phyloP scores from a whole-genome alignment of 2,888 invertebrate species.

The Chymomyza caudatula region DNA sequence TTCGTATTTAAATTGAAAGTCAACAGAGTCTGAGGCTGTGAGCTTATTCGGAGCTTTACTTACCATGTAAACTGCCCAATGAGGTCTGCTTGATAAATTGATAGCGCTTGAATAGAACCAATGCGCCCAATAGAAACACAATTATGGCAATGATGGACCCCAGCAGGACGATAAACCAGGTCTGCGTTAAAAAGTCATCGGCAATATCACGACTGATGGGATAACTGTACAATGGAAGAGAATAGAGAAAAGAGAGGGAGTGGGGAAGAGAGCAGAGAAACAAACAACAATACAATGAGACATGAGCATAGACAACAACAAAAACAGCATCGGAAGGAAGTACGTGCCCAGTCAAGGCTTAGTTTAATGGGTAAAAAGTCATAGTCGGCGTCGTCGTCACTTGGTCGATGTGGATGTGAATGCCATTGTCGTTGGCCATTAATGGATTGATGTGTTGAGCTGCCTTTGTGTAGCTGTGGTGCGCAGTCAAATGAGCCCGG shows the following conservation, averaged over 20 bases:
- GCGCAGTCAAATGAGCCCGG: slow-evolving; percentile 64
- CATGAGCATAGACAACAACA: slow-evolving; percentile 33
- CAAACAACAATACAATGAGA: slow-evolving; percentile 9
- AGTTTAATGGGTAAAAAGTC: slow-evolving; percentile 34
- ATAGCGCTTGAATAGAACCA: slow-evolving; percentile 86
- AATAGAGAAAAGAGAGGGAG: slow-evolving; percentile 12
- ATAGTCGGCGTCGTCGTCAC: slow-evolving; percentile 7
- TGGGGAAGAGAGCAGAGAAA: not conserved
- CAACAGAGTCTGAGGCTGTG: not conserved
- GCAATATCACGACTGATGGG: slow-evolving; percentile 80
- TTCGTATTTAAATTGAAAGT: not conserved
- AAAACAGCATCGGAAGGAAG: slow-evolving; percentile 37
- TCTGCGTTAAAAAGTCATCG: slow-evolving; percentile 89
- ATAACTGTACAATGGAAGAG: slow-evolving; percentile 76
- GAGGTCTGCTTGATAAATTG: slow-evolving; percentile 85
- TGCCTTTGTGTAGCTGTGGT: slow-evolving; percentile 25
- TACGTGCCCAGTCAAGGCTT: slow-evolving; percentile 63
- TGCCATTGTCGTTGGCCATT: slow-evolving; percentile 68
- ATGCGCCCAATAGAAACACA: slow-evolving; percentile 89
- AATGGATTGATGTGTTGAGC: slow-evolving; percentile 67
- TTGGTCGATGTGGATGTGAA: no score
- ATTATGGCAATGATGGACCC: slow-evolving; percentile 91
- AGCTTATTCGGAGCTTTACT: slow-evolving; percentile 46
- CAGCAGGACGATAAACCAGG: slow-evolving; percentile 93
- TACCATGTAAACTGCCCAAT: slow-evolving; percentile 81